Evolutionary conservation across 1,140 invertebrate species (phyloP).

Genomic region (Atta colombica): DNA sequence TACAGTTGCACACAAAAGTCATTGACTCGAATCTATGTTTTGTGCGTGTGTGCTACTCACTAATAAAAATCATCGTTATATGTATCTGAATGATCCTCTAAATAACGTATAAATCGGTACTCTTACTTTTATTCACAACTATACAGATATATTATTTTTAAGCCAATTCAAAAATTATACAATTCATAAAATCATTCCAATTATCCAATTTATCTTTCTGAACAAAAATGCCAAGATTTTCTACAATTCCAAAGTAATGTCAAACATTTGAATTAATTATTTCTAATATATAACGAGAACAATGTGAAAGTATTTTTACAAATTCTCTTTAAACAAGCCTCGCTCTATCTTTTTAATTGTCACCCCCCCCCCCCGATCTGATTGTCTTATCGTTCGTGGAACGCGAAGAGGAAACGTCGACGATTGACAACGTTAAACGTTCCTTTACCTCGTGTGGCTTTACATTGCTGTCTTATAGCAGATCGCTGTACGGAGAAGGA

Average conservation of each 20-base stretch:
- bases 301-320: too few species aligned
- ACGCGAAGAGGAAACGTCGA: constrained; percentile 9
- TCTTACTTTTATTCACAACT: not conserved
- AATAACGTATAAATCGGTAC: not conserved
- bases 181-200: not conserved
- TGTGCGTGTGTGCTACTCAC: not conserved
- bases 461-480: constrained; percentile 67
- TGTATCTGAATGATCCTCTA: not conserved
- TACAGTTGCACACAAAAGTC: constrained; percentile 6
- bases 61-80: not conserved
- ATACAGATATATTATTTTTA: not conserved
- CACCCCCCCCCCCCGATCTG: not conserved
- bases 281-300: not conserved
- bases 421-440: constrained; percentile 46
- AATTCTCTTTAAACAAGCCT: not conserved
- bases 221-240: not conserved
- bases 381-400: constrained; percentile 4
- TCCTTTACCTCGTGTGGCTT: constrained; percentile 53
- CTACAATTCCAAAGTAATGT: not conserved
- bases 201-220: not conserved
- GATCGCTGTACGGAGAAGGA: constrained; percentile 71
- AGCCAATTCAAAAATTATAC: too few species aligned
- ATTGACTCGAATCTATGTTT: constrained; percentile 16
- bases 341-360: constrained; percentile 9
- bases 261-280: not conserved